Base-by-base conservation (phyloP, 1,140 invertebrate genomes). In the Aphidius gifuensis region DNA sequence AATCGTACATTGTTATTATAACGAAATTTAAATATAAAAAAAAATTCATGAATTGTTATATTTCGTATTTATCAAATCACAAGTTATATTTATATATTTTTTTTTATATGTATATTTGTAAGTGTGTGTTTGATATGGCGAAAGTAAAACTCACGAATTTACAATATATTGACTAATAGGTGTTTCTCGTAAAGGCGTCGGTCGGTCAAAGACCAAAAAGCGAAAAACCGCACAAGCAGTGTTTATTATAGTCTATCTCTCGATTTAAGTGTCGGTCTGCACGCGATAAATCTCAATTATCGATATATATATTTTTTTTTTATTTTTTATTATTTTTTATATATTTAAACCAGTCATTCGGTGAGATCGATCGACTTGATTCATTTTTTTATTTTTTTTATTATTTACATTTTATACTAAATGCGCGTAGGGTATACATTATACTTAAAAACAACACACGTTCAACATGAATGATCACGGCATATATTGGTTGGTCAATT, bases 251-350 rank as follows among this genome's bases (percentile, higher is more conserved):
- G 53, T 40, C 55, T 47, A 46, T 48, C 56, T 42, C 11, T 60
- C 60, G 54, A 58, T 47, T 60, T 61, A 58, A 66, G 60, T 51
- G 44, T 58, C 58, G 58, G 47, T 56, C 44, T n/a, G 55, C 65
- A 66, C 65, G 65, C 65, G 65, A 66, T 66, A 66, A 66, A 66
- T 66, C 65, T 66, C 65, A 66, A 66, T 66, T 66, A 63, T 63
- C 53, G 65, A 66, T 40, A 32, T 32, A 32, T 32, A 32, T 32
- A 32, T 32, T 32, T 1, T 64, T 58, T 46, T 60, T 64, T 64
- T 64, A 45, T 32, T 32, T 32, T 3, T 32, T 32, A 32, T 32
- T 32, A 32, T 32, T 32, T 32, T 32, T 32, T 32, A 32, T 32
- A 32, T 32, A 32, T 32, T 32, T 32, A 32, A 32, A 32, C 23